Evolutionary conservation across 2,888 invertebrate genomes (phyloP).

Genomic region (Ochlodes sylvanus): DNA sequence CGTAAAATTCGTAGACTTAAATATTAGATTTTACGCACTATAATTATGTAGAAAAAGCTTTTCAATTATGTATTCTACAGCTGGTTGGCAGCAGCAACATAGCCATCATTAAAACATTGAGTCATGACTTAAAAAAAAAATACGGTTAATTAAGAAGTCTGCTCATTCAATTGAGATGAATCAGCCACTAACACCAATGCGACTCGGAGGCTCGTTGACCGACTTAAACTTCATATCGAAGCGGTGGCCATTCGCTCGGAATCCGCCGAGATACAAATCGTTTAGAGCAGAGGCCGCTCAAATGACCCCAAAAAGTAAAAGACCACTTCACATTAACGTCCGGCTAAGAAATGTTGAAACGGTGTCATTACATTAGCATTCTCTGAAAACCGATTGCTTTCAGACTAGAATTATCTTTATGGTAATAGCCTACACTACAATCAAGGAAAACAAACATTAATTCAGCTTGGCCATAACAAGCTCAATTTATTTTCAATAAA

Average conservation of each 20-base stretch:
- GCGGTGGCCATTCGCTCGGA: conserved; percentile 42
- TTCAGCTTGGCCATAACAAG: too few relatives aligned
- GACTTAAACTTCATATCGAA: conserved; percentile 61
- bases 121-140: conserved; percentile 49
- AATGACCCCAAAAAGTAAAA: conserved; percentile 34
- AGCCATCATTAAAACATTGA: conserved; percentile 42
- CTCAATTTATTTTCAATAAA: too few relatives aligned
- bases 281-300: conserved; percentile 20
- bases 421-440: too few relatives aligned
- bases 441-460: too few relatives aligned
- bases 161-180: conserved; percentile 57
- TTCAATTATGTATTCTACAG: background rate
- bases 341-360: conserved; percentile 11
- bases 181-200: conserved; percentile 46
- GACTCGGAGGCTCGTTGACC: conserved; percentile 57
- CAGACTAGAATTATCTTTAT: too few relatives aligned
- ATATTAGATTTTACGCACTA: too few relatives aligned
- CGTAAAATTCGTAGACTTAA: too few relatives aligned
- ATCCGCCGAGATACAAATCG: conserved; percentile 32
- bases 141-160: conserved; percentile 59
- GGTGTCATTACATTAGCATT: conserved; percentile 3
- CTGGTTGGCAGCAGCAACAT: background rate
- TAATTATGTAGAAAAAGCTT: background rate
- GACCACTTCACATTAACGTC: conserved; percentile 1
- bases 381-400: background rate